Evolutionary conservation across 2,888 invertebrate species (phyloP), one percentile per base, ranked within the genome.

Genomic region (Tenthredo livida): DNA sequence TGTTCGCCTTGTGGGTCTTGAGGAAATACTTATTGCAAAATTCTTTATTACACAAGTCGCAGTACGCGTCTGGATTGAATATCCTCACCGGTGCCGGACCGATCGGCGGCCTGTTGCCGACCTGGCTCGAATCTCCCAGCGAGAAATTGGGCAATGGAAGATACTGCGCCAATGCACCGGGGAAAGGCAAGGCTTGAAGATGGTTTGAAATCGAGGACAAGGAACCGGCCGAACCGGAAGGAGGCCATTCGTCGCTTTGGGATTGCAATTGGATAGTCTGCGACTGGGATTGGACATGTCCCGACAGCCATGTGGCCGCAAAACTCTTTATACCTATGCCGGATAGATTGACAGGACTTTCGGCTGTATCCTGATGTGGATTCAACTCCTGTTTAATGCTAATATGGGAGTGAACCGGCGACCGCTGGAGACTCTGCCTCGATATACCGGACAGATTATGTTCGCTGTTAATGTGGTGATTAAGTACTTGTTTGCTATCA

Each of bases 11-110:
- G 94, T 99, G 99, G 85, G 99, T 99, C 94, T 99, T 99, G 40
- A 99, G 95, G 94, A 99, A 99, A 94, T 99, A 99, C 93, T 99
- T 99, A 95, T 99, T 99, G 94, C 99, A 99, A 94, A 99, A 99
- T 94, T 99, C 99, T 93, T 99, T 98, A 94, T 99, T 98, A 95
- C 99, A 99, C 86, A 99, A 95, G 92, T 98, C 98, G 93, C 99
- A 99, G 94, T 98, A 99, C 25, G 99, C 98, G 94, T 99, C 99
- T 1, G 97, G 98, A 94, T 99, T 99, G 93, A 99, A 99, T 90
- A 99, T 98, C 90, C 98, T 95, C 0, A 88, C 85, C 33, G 92
- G 92, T 0, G 91, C 88, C 10, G 92, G 90, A 3, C 92, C 92
- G 86, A 97, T 95, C 0, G 97, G 96, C 84, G 95, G 94, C 87